Conservation (phyloP, 2,888 invertebrate species). For the Hybos culiciformis region DNA sequence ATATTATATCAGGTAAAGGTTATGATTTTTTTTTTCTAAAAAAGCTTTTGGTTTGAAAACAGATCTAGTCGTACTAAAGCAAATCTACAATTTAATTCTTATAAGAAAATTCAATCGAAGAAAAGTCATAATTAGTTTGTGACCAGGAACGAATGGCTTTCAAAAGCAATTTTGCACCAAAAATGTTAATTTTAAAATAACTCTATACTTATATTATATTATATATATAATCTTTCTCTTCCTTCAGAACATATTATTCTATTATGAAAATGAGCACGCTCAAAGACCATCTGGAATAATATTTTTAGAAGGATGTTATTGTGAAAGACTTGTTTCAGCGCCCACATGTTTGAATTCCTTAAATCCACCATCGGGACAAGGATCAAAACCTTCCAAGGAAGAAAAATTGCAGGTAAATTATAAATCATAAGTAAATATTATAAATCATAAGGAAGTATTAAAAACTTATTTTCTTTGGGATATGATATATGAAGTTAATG, state of each 20-base stretch:
- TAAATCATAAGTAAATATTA: neutral
- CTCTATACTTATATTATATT: neutral
- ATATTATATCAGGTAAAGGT: constrained; percentile 62
- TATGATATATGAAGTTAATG: too few relatives aligned
- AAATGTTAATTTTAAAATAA: neutral
- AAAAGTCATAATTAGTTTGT: too few relatives aligned
- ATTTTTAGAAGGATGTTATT: constrained; percentile 78
- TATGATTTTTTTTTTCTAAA: neutral
- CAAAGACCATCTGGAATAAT: constrained; percentile 70
- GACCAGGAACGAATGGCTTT: too few relatives aligned
- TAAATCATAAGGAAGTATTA: neutral
- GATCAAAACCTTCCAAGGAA: constrained; percentile 15
- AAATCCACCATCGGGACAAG: constrained; percentile 11
- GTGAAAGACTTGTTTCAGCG: constrained; percentile 58
- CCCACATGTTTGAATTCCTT: constrained; percentile 18
- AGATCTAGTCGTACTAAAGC: too few relatives aligned
- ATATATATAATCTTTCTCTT: constrained; percentile 14
- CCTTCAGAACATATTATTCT: constrained; percentile 76
- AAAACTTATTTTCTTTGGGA: neutral
- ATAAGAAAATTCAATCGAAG: too few relatives aligned
- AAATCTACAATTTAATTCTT: too few relatives aligned
- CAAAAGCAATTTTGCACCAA: neutral
- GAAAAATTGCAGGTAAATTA: constrained; percentile 17
- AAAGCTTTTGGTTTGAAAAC: too few relatives aligned
- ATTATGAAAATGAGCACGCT: constrained; percentile 74